A percentile compares a stretch with the other conserved stretches of the same genome.
Conservation (phyloP, 2,113 vertebrate species). For the Sturnus vulgaris region DNA sequence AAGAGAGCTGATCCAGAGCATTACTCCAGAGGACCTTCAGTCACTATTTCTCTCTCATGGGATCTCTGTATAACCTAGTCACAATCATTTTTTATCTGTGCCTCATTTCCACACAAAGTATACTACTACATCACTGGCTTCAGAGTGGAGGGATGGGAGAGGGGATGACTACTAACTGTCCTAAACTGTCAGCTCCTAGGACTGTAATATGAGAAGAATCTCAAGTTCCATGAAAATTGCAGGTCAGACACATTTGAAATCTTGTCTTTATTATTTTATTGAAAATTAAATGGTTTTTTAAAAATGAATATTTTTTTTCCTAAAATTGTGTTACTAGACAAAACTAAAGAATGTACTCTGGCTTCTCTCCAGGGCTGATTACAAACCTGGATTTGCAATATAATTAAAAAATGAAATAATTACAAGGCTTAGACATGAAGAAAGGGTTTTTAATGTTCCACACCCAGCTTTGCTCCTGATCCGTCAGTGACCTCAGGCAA, state of each 20-base stretch:
- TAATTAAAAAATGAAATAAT: slow-evolving; percentile 50
- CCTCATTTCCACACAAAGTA: neutral
- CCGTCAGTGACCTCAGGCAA: slow-evolving; percentile 10
- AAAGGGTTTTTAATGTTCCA: slow-evolving; percentile 36
- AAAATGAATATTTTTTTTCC: neutral
- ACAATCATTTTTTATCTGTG: neutral
- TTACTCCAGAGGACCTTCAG: neutral
- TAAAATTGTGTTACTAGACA: neutral
- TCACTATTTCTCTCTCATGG: neutral
- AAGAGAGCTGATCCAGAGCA: neutral
- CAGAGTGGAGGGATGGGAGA: accelerated
- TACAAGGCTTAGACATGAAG: slow-evolving; percentile 38
- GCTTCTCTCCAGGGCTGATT: slow-evolving; percentile 15
- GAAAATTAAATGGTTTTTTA: neutral
- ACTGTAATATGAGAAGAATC: neutral
- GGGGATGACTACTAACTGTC: neutral
- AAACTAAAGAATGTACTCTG: slow-evolving; percentile 1
- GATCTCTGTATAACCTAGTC: neutral
- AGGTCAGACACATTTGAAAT: neutral
- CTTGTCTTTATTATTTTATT: neutral
- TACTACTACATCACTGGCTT: neutral
- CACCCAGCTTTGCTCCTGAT: slow-evolving; percentile 19
- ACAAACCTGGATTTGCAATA: slow-evolving; percentile 26
- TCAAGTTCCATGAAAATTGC: neutral
- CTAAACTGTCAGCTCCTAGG: neutral